Evolutionary conservation across 1,140 invertebrate genomes (phyloP).

Genomic region (Planococcus citri): DNA sequence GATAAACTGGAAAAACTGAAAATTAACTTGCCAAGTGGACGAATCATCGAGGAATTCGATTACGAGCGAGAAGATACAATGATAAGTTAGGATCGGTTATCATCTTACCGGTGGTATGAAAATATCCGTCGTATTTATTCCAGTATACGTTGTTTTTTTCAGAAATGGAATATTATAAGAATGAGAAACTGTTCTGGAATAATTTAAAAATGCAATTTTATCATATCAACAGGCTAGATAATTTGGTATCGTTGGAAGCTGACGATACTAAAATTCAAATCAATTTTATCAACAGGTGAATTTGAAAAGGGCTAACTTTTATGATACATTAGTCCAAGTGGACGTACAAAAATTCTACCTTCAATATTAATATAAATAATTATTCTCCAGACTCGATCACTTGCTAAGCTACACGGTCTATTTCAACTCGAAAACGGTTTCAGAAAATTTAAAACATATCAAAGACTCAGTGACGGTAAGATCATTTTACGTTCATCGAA

Average conservation of each 20-base stretch:
- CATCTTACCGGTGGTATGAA: no score
- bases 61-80: background rate
- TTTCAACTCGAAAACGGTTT: background rate
- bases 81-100: background rate
- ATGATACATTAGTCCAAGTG: no score
- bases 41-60: background rate
- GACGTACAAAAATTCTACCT: no score
- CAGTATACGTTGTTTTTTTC: background rate
- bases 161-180: background rate
- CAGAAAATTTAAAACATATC: background rate
- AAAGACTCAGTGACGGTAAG: background rate
- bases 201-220: constrained; percentile 7
- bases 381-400: background rate
- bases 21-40: background rate
- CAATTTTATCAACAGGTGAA: background rate
- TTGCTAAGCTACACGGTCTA: background rate
- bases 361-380: no score
- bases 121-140: no score
- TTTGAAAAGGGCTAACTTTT: no score
- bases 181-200: background rate
- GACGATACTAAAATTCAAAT: background rate
- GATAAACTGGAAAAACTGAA: background rate
- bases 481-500: no score
- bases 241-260: background rate
- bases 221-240: background rate